Conservation (phyloP, 2,797 vertebrate genomes). For the Periparus ater region DNA sequence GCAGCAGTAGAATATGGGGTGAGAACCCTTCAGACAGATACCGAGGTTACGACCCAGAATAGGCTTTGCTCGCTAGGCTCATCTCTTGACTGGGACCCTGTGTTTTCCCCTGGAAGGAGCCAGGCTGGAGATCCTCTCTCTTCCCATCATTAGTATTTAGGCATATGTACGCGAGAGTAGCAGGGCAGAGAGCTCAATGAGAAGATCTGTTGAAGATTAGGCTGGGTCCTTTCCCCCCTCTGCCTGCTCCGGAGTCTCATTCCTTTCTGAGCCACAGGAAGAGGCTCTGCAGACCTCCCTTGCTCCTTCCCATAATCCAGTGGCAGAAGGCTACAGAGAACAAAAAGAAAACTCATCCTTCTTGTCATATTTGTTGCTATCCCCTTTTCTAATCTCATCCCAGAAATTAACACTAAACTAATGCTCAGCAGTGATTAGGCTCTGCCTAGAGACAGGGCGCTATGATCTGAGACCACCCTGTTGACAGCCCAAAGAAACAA, state of each 20-base stretch:
- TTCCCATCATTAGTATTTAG: not conserved
- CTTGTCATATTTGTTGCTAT: fast-evolving
- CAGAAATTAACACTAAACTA: not conserved
- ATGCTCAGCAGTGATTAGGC: not conserved
- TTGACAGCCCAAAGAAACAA: not conserved
- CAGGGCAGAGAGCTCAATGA: not conserved
- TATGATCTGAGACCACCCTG: not conserved
- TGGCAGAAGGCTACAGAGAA: not conserved
- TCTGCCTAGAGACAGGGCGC: not conserved
- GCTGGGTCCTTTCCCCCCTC: not conserved
- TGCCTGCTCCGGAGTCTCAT: not conserved
- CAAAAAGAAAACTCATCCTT: not conserved
- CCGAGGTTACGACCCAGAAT: not conserved
- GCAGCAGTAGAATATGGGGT: not conserved
- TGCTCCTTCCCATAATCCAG: not conserved
- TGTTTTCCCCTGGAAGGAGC: not conserved
- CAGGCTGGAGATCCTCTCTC: not conserved
- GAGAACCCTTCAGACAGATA: not conserved
- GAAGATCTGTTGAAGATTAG: not conserved
- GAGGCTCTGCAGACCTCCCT: not conserved
- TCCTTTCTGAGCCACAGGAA: not conserved
- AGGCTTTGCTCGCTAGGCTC: fast-evolving
- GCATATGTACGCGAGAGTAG: fast-evolving
- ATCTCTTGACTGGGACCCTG: not conserved
- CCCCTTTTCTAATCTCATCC: not conserved